Conservation (phyloP, 2,888 invertebrate species). For the Willowsia nigromaculata region DNA sequence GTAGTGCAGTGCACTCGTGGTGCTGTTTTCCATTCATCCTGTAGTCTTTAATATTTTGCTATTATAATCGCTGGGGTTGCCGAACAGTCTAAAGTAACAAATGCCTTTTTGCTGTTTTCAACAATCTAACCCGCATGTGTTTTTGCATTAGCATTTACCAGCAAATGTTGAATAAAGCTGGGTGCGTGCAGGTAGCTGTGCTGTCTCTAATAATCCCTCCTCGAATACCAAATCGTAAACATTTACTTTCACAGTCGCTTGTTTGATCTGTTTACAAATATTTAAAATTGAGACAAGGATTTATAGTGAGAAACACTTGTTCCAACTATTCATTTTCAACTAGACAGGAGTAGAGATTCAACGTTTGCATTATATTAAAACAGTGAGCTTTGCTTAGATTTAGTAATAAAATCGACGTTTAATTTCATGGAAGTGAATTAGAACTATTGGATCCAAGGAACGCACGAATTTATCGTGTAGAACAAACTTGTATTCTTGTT, state of each 20-base stretch:
- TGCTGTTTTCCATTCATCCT: not conserved
- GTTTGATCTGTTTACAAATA: not conserved
- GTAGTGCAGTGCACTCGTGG: slow-evolving; percentile 40
- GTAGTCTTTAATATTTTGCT: not conserved
- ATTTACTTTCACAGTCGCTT: slow-evolving; percentile 16
- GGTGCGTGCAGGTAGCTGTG: slow-evolving; percentile 5
- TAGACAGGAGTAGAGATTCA: not conserved
- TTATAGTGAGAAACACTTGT: not conserved
- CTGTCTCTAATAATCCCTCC: slow-evolving; percentile 11
- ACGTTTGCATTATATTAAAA: not conserved
- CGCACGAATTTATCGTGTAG: not conserved
- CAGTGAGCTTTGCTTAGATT: not conserved
- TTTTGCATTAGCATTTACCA: not conserved
- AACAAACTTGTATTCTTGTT: not conserved
- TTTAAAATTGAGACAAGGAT: not conserved
- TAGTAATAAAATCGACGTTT: not conserved
- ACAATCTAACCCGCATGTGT: slow-evolving; percentile 33
- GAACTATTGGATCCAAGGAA: not conserved
- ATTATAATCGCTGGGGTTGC: slow-evolving; percentile 28
- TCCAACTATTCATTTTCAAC: not conserved
- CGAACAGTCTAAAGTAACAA: slow-evolving; percentile 52
- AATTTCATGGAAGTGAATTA: not conserved
- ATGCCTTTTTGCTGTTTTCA: not conserved
- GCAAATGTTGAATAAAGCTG: slow-evolving; percentile 22
- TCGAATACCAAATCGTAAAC: slow-evolving; percentile 25